Conservation (phyloP, 2,888 invertebrate genomes). For the Hoplodrina blanda region DNA sequence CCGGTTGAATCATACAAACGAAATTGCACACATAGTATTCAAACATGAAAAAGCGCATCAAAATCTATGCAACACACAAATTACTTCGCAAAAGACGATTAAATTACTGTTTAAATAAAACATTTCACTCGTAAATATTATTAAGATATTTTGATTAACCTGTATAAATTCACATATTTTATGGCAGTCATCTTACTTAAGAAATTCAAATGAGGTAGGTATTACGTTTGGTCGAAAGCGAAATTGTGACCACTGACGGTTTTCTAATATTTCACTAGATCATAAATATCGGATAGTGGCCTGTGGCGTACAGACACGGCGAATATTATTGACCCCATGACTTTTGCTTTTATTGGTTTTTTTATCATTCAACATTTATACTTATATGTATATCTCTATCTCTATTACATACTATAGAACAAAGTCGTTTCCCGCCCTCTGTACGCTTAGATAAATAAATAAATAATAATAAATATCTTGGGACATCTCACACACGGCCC, state of each 20-base stretch:
- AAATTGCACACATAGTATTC: too few relatives aligned
- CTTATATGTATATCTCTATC: too few relatives aligned
- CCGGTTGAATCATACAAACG: too few relatives aligned
- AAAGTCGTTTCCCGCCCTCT: too few relatives aligned
- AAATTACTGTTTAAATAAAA: constrained; percentile 18
- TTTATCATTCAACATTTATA: background rate
- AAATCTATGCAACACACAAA: constrained; percentile 13
- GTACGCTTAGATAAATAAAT: too few relatives aligned
- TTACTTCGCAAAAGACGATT: background rate
- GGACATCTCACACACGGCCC: too few relatives aligned
- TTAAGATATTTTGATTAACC: constrained; percentile 31
- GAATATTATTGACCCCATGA: constrained; percentile 29
- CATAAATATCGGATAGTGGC: constrained; percentile 37
- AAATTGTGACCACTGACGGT: constrained; percentile 52
- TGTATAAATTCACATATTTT: background rate
- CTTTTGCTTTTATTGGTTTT: constrained; percentile 17
- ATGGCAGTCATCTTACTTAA: constrained; percentile 19
- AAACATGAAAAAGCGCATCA: too few relatives aligned
- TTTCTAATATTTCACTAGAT: constrained; percentile 69
- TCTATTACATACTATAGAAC: too few relatives aligned
- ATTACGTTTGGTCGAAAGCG: constrained; percentile 63
- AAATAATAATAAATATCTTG: too few relatives aligned
- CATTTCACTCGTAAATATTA: constrained; percentile 36
- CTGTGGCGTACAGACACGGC: constrained; percentile 28
- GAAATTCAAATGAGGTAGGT: constrained; percentile 58